These are phyloP conservation scores for Ailurus styani DNA, from an alignment of 2,113 vertebrate genomes.

Conservation along the genomic window DNA sequence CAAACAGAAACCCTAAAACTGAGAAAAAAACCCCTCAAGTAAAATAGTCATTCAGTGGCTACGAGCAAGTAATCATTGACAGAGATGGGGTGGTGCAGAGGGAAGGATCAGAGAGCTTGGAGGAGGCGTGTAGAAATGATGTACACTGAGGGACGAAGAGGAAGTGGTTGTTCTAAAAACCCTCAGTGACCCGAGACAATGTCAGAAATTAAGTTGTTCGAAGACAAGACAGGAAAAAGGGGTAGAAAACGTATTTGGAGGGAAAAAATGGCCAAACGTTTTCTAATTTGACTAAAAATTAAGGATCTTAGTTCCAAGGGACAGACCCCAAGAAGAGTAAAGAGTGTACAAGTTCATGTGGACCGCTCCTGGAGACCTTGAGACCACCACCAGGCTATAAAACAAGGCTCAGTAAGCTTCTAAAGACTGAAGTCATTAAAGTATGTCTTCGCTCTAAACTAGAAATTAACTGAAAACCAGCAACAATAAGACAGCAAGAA, in stretches of 20 bases:
- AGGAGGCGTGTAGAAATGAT: neutral
- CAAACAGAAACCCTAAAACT: neutral
- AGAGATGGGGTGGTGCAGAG: neutral
- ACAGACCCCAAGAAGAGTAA: neutral
- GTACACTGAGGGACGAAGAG: neutral
- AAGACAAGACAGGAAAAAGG: neutral
- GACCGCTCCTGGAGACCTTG: neutral
- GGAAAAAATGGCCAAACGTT: neutral
- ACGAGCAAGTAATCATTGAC: neutral
- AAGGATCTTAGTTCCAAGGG: neutral
- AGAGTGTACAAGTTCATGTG: neutral
- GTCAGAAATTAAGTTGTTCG: neutral
- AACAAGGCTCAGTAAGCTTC: neutral
- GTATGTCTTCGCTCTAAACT: neutral
- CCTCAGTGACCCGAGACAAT: neutral
- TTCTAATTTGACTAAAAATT: neutral
- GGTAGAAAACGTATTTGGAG: neutral
- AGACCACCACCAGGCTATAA: neutral
- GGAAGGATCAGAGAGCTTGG: neutral
- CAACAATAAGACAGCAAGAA: neutral
- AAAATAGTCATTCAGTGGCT: neutral
- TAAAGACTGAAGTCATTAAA: neutral
- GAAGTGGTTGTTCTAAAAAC: neutral
- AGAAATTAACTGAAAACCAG: neutral
- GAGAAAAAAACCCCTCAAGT: neutral